Evolutionary conservation across 2,888 invertebrate species (phyloP).

Genomic region (Ellobium chinense): DNA sequence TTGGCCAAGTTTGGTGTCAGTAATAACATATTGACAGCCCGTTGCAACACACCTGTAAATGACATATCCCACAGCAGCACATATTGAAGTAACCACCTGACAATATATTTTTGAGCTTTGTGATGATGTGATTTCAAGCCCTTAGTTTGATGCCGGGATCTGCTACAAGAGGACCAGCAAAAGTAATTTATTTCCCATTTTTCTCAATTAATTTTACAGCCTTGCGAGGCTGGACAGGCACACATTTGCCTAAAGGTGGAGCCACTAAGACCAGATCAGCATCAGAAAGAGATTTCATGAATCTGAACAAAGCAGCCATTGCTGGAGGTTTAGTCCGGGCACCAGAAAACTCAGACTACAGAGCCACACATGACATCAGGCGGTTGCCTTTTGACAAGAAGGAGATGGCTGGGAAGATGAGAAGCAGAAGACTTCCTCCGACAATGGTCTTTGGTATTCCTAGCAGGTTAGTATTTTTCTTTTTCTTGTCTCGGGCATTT

Average conservation of each 20-base stretch:
- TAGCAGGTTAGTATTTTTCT: conserved; percentile 64
- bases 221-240: conserved; percentile 68
- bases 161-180: too few relatives aligned
- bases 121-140: too few relatives aligned
- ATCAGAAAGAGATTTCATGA: conserved; percentile 73
- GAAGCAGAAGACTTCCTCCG: conserved; percentile 69
- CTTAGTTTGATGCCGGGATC: too few relatives aligned
- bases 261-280: conserved; percentile 53
- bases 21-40: too few relatives aligned
- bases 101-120: too few relatives aligned
- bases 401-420: conserved; percentile 55
- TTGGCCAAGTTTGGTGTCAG: too few relatives aligned
- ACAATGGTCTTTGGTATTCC: conserved; percentile 75
- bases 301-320: conserved; percentile 74
- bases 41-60: too few relatives aligned
- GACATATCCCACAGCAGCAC: too few relatives aligned
- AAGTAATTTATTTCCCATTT: too few relatives aligned
- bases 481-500: too few relatives aligned
- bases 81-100: too few relatives aligned
- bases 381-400: conserved; percentile 62
- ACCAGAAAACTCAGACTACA: conserved; percentile 72
- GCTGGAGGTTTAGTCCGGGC: conserved; percentile 74
- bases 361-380: conserved; percentile 75
- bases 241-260: conserved; percentile 57
- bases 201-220: conserved; percentile 61